Conservation (phyloP, 2,113 vertebrate species). For the Saccopteryx leptura region DNA sequence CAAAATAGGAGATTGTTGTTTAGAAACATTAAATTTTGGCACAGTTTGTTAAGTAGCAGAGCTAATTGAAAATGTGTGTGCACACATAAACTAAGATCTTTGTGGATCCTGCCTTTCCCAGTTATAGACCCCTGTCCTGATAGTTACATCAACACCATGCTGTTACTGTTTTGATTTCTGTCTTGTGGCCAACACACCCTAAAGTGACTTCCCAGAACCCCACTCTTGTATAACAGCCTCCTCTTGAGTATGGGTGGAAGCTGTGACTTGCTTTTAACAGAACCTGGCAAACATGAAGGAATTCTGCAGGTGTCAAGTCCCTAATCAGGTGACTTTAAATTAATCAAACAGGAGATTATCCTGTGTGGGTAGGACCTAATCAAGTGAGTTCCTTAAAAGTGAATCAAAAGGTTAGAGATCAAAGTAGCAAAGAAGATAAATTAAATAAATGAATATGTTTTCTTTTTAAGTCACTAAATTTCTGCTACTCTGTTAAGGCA, state of each 20-base stretch:
- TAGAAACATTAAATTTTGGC: not conserved
- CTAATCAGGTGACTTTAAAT: not conserved
- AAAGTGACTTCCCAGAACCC: not conserved
- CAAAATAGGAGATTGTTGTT: not conserved
- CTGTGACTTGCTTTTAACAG: not conserved
- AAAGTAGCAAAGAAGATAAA: not conserved
- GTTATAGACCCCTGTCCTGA: not conserved
- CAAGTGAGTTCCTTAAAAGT: conserved; percentile 44
- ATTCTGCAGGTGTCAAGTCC: not conserved
- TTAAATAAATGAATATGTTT: not conserved
- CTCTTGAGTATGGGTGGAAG: not conserved
- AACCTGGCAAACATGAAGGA: not conserved
- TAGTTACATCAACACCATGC: not conserved
- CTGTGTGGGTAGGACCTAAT: not conserved
- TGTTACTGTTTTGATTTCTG: not conserved
- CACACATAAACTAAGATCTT: accelerated
- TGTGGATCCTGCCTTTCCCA: not conserved
- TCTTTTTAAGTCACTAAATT: not conserved
- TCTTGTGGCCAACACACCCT: not conserved
- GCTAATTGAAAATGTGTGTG: not conserved
- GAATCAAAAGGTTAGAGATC: not conserved
- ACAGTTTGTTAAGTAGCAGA: not conserved
- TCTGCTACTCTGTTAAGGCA: not conserved
- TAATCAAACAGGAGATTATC: not conserved
- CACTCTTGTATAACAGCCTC: not conserved